These are phyloP conservation scores for Gonatopus flavifemur DNA, from an alignment of 1,140 invertebrate species.

Conservation along the genomic window DNA sequence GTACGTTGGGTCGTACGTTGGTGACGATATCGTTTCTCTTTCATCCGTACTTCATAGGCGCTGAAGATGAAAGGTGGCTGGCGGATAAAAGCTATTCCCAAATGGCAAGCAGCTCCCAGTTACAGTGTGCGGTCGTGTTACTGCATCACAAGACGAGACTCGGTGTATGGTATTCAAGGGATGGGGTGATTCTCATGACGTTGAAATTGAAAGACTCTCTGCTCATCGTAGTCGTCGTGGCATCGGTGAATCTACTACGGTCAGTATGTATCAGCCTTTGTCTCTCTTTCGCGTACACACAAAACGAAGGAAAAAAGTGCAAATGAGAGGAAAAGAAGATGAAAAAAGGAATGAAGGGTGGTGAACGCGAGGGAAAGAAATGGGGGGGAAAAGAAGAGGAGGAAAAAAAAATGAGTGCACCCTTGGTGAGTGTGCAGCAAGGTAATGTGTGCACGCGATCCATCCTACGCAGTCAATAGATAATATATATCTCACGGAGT, in stretches of 20 bases:
- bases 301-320: background rate
- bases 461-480: slow-evolving; percentile 45
- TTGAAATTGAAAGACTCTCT: slow-evolving; percentile 27
- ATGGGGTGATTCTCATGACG: no score
- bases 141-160: background rate
- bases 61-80: slow-evolving; percentile 39
- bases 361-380: background rate
- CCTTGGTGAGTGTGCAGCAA: slow-evolving; percentile 13
- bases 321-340: background rate
- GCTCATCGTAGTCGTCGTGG: slow-evolving; percentile 7
- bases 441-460: slow-evolving; percentile 30
- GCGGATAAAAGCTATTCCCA: slow-evolving; percentile 42
- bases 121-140: slow-evolving; percentile 7
- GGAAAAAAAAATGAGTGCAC: background rate
- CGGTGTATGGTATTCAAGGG: background rate
- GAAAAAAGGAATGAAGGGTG: background rate
- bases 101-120: slow-evolving; percentile 28
- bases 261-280: slow-evolving; percentile 26
- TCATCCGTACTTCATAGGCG: slow-evolving; percentile 23
- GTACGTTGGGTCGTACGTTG: no score
- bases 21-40: no score
- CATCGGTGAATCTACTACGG: slow-evolving; percentile 20
- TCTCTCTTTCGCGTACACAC: background rate
- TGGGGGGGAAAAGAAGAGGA: background rate
- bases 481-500: slow-evolving; percentile 41